Evolutionary conservation across 2,888 invertebrate species (phyloP).

Genomic region (Xestia rhomboidea): DNA sequence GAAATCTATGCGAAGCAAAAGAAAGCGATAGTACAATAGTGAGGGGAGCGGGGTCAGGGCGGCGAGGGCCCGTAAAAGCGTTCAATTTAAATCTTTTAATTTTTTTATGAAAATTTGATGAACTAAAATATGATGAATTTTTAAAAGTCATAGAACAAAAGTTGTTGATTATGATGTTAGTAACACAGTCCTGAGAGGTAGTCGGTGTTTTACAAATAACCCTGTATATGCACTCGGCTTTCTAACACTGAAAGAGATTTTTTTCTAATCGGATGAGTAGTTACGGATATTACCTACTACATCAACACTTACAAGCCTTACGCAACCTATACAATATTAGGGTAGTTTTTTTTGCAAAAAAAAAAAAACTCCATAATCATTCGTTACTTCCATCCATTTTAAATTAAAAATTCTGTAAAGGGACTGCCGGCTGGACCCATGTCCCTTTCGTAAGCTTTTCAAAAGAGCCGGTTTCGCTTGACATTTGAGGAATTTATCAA

Average conservation of each 20-base stretch:
- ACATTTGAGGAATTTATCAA: slow-evolving; percentile 14
- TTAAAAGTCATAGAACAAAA: too few relatives aligned
- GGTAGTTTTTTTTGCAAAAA: neutral
- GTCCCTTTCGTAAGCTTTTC: slow-evolving; percentile 16
- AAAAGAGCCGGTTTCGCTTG: slow-evolving; percentile 22
- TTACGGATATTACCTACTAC: neutral
- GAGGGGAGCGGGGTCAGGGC: too few relatives aligned
- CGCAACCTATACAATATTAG: too few relatives aligned
- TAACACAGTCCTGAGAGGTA: too few relatives aligned
- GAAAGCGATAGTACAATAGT: too few relatives aligned
- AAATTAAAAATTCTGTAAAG: slow-evolving; percentile 32
- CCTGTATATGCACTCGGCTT: neutral
- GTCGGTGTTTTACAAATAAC: too few relatives aligned
- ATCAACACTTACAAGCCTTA: neutral
- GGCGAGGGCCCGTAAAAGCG: too few relatives aligned
- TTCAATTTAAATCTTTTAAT: too few relatives aligned
- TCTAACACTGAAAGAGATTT: neutral
- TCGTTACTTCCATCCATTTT: slow-evolving; percentile 6
- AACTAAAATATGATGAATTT: too few relatives aligned
- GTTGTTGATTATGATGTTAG: too few relatives aligned
- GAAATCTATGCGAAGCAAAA: too few relatives aligned
- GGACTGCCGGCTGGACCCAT: slow-evolving; percentile 8
- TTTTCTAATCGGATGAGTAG: neutral
- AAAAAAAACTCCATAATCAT: slow-evolving; percentile 14
- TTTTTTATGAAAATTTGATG: too few relatives aligned